Conservation (phyloP, 2,888 invertebrate genomes). For the Ophion obscuratus region DNA sequence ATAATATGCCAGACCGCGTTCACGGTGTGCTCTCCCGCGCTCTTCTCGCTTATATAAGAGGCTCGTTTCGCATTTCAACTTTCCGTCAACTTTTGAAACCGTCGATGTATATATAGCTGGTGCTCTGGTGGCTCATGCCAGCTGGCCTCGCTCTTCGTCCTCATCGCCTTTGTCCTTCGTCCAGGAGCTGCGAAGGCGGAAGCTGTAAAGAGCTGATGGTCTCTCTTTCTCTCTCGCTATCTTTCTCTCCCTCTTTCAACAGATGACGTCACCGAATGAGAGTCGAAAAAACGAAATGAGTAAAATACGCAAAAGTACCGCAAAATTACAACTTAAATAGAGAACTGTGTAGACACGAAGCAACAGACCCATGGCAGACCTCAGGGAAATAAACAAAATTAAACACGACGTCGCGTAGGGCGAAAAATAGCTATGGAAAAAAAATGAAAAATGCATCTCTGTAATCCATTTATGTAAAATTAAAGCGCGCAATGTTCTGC, state of each 20-base stretch:
- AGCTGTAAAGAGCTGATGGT: neutral
- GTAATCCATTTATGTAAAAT: too few relatives aligned
- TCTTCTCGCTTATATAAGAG: constrained; percentile 50
- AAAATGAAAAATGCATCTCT: too few relatives aligned
- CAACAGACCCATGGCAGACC: too few relatives aligned
- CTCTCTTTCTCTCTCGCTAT: constrained; percentile 28
- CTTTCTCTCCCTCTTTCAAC: constrained; percentile 12
- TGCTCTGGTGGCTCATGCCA: constrained; percentile 29
- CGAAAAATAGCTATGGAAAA: too few relatives aligned
- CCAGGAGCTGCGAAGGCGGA: neutral
- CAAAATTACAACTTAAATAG: too few relatives aligned
- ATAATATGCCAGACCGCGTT: constrained; percentile 53
- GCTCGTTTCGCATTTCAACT: constrained; percentile 64
- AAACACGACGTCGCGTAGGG: too few relatives aligned
- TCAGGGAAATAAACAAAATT: too few relatives aligned
- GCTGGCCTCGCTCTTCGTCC: constrained; percentile 14
- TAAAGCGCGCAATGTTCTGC: too few relatives aligned
- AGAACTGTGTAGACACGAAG: too few relatives aligned
- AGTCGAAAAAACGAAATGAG: too few relatives aligned
- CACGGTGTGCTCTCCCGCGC: constrained; percentile 28
- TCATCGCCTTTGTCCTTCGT: constrained; percentile 32
- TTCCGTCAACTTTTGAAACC: constrained; percentile 61
- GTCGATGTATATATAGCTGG: constrained; percentile 5
- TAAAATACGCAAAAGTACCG: too few relatives aligned
- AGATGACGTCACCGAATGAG: neutral